Conservation (phyloP, 92 coral and sea anemone species). For the Scolanthus callimorphus region DNA sequence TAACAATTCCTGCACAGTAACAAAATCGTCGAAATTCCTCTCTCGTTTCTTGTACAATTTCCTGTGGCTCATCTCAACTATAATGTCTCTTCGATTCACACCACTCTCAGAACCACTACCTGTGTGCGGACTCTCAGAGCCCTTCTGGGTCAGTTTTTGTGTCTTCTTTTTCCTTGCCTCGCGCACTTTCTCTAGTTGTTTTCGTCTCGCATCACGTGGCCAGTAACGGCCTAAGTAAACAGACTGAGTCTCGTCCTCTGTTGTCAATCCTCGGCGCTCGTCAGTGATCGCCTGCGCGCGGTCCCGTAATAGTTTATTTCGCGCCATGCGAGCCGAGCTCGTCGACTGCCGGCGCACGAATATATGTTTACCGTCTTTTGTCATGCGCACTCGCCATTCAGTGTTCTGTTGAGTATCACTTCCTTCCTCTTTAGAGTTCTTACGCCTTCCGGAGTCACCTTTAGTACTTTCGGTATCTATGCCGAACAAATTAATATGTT, state of each 20-base stretch:
- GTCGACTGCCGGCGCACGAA: slow-evolving; percentile 79
- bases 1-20: slow-evolving; percentile 88
- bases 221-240: slow-evolving; percentile 95
- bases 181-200: slow-evolving; percentile 84
- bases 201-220: slow-evolving; percentile 86
- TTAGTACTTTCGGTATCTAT: slow-evolving; percentile 48
- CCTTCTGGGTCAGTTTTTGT: slow-evolving; percentile 65
- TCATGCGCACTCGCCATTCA: slow-evolving; percentile 92
- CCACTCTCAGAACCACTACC: slow-evolving; percentile 86
- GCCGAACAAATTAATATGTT: slow-evolving; percentile 72
- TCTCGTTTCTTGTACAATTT: slow-evolving; percentile 73
- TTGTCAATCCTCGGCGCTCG: slow-evolving; percentile 93
- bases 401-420: slow-evolving; percentile 61
- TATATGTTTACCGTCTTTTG: slow-evolving; percentile 92
- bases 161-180: slow-evolving; percentile 79
- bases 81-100: slow-evolving; percentile 72
- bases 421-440: slow-evolving; percentile 56
- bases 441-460: slow-evolving; percentile 40
- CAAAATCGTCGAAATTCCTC: slow-evolving; percentile 87
- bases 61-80: slow-evolving; percentile 86
- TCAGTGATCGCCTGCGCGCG: slow-evolving; percentile 96
- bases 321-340: slow-evolving; percentile 67
- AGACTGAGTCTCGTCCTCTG: slow-evolving; percentile 95
- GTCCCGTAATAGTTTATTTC: slow-evolving; percentile 89
- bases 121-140: slow-evolving; percentile 78